These are phyloP conservation scores for Leucania comma DNA, from an alignment of 2,888 invertebrate genomes.

Conservation along the genomic window DNA sequence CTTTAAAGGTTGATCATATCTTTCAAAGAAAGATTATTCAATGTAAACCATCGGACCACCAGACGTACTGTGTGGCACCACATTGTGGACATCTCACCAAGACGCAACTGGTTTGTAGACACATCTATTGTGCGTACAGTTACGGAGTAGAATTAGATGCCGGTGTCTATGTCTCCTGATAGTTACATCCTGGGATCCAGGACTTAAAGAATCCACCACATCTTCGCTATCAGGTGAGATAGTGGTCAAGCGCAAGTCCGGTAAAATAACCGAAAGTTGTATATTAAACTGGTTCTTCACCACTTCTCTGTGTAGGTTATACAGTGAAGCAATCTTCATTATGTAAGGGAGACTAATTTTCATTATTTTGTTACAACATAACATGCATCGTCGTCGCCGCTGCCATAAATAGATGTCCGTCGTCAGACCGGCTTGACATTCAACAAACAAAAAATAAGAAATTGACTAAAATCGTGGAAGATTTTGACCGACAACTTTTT, in stretches of 20 bases:
- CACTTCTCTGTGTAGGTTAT: slow-evolving; percentile 21
- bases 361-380: slow-evolving; percentile 39
- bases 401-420: slow-evolving; percentile 46
- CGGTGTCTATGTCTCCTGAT: too few relatives aligned
- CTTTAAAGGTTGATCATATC: background rate
- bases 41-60: too few relatives aligned
- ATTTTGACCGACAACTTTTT: slow-evolving; percentile 1
- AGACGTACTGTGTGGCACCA: too few relatives aligned
- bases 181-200: too few relatives aligned
- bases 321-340: slow-evolving; percentile 26
- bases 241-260: too few relatives aligned
- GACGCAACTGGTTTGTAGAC: too few relatives aligned
- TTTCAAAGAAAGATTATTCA: background rate
- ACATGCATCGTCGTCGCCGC: slow-evolving; percentile 3
- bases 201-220: too few relatives aligned
- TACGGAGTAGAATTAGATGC: too few relatives aligned
- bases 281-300: slow-evolving; percentile 29
- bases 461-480: slow-evolving; percentile 3
- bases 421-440: slow-evolving; percentile 40
- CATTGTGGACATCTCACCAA: too few relatives aligned
- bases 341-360: slow-evolving; percentile 25
- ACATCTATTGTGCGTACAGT: too few relatives aligned
- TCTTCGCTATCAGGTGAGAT: too few relatives aligned
- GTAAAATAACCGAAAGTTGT: slow-evolving; percentile 20
- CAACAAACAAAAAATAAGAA: slow-evolving; percentile 5